Evolutionary conservation across 1,140 invertebrate genomes (phyloP).

Genomic region (Chymomyza costata): DNA sequence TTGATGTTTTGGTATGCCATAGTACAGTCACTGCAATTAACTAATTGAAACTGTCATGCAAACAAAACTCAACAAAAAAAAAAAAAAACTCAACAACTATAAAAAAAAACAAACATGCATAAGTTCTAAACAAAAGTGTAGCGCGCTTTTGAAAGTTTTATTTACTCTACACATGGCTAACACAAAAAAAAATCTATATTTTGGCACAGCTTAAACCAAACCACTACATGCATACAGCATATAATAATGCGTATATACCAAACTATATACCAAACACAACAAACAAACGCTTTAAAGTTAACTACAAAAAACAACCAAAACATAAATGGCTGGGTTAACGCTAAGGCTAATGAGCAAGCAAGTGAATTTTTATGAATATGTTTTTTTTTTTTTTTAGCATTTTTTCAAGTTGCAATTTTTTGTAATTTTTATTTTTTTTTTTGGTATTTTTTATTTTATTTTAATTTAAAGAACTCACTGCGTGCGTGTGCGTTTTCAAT

Average conservation of each 20-base stretch:
- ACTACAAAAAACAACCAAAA: constrained; percentile 6
- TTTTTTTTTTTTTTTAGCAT: constrained; percentile 21
- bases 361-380: constrained; percentile 50
- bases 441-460: constrained; percentile 17
- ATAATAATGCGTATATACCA: too few relatives aligned
- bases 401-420: constrained; percentile 22
- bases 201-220: too few relatives aligned
- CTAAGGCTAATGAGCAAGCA: constrained; percentile 40
- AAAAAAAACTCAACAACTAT: constrained; percentile 8
- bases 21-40: constrained; percentile 57
- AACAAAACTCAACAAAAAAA: constrained; percentile 32
- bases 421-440: constrained; percentile 23
- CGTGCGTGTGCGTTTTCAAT: constrained; percentile 63
- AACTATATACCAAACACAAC: constrained; percentile 27
- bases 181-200: constrained; percentile 12
- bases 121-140: too few relatives aligned
- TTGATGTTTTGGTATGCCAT: too few relatives aligned
- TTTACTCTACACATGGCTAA: background rate
- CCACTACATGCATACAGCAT: constrained; percentile 22
- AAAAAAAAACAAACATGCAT: too few relatives aligned
- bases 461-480: constrained; percentile 52
- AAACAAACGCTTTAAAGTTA: background rate
- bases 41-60: constrained; percentile 62
- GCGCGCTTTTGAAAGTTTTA: too few relatives aligned
- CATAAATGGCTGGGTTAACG: constrained; percentile 23